Evolutionary conservation across 2,888 invertebrate genomes (phyloP).

Genomic region (Epirrhoe tristata): DNA sequence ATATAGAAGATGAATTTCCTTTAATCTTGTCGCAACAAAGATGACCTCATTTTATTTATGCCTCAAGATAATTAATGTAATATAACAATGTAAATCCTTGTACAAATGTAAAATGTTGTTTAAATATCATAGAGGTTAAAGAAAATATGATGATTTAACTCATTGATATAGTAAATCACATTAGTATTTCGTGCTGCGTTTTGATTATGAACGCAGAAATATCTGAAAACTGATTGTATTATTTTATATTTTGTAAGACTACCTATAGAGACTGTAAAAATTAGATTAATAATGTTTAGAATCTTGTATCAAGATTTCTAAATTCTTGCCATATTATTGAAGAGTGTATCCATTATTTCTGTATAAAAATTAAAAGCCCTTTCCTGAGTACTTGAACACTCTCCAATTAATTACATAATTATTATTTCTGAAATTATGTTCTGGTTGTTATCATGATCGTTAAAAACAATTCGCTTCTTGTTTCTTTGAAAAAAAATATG

Average conservation of each 20-base stretch:
- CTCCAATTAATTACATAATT: slow-evolving; percentile 26
- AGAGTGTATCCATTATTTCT: slow-evolving; percentile 29
- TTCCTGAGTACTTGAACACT: slow-evolving; percentile 12
- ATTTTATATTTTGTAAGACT: slow-evolving; percentile 12
- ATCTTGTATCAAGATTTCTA: slow-evolving; percentile 83
- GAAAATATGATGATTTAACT: not conserved
- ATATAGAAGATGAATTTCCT: slow-evolving; percentile 32
- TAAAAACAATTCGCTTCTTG: slow-evolving; percentile 4
- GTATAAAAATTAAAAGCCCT: not conserved
- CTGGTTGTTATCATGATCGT: slow-evolving; percentile 11
- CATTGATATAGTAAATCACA: not conserved
- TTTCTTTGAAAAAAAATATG: slow-evolving; percentile 9
- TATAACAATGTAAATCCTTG: slow-evolving; percentile 35
- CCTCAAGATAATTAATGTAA: slow-evolving; percentile 19
- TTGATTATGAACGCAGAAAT: slow-evolving; percentile 9
- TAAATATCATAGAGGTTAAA: slow-evolving; percentile 10
- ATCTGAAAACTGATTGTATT: slow-evolving; percentile 14
- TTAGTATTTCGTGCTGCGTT: slow-evolving; percentile 14
- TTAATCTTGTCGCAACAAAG: slow-evolving; percentile 29
- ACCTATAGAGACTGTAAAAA: slow-evolving; percentile 46
- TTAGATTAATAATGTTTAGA: slow-evolving; percentile 66
- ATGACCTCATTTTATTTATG: slow-evolving; percentile 35
- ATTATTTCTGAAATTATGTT: slow-evolving; percentile 9
- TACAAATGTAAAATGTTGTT: slow-evolving; percentile 39
- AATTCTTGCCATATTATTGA: slow-evolving; percentile 79